Conservation (phyloP, 2,888 invertebrate genomes). For the Apamea anceps region DNA sequence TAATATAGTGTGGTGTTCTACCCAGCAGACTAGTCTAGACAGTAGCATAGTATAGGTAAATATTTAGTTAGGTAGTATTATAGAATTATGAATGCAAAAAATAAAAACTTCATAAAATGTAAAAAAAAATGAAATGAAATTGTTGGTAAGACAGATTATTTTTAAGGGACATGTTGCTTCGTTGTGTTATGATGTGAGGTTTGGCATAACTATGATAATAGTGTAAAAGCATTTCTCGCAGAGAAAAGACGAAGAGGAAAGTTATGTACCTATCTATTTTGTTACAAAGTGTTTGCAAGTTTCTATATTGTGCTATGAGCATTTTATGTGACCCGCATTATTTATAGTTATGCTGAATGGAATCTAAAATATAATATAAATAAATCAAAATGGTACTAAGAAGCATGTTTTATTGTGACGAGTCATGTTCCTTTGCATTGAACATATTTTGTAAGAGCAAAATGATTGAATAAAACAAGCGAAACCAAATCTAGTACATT, state of each 20-base stretch:
- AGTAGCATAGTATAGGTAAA: slow-evolving; percentile 90
- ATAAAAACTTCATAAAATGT: slow-evolving; percentile 90
- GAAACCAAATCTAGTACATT: slow-evolving; percentile 86
- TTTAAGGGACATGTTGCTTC: slow-evolving; percentile 91
- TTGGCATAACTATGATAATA: slow-evolving; percentile 90
- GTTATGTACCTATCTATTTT: slow-evolving; percentile 89
- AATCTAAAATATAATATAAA: slow-evolving; percentile 89
- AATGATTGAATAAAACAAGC: slow-evolving; percentile 91
- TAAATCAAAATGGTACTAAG: slow-evolving; percentile 90
- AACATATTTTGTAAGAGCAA: slow-evolving; percentile 91
- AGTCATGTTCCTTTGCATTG: slow-evolving; percentile 91
- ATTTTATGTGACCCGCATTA: slow-evolving; percentile 90
- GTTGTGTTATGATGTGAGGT: slow-evolving; percentile 89
- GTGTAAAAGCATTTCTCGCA: slow-evolving; percentile 87
- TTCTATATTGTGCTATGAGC: slow-evolving; percentile 91
- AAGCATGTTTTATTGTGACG: slow-evolving; percentile 90
- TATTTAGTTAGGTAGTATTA: slow-evolving; percentile 89
- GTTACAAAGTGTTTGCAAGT: slow-evolving; percentile 91
- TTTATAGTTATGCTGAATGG: slow-evolving; percentile 90
- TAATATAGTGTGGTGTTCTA: slow-evolving; percentile 90
- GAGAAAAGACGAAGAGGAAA: slow-evolving; percentile 87
- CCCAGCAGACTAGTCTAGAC: slow-evolving; percentile 90
- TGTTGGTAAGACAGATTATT: slow-evolving; percentile 92
- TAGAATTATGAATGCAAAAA: slow-evolving; percentile 91
- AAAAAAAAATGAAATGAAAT: slow-evolving; percentile 91